A percentile compares a stretch with the other conserved stretches of the same genome.
Evolutionary conservation across 2,888 invertebrate species (phyloP).

Genomic region (Belgica antarctica): DNA sequence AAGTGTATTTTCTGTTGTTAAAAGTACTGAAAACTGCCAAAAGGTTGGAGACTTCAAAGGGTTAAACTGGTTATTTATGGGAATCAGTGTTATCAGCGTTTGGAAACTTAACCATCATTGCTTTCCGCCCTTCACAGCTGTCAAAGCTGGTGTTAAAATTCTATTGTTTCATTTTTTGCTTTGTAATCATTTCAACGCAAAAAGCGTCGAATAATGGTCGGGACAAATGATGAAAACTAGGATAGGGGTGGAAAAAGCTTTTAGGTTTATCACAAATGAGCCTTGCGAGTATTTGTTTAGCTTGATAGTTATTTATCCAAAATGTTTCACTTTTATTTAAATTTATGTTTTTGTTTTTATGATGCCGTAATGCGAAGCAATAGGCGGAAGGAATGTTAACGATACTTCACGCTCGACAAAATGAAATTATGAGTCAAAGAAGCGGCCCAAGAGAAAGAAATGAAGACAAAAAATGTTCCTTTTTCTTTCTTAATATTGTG

Average conservation of each 20-base stretch:
- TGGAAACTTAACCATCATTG: no score
- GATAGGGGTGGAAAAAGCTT: no score
- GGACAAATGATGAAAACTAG: neutral
- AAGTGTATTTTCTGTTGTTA: no score
- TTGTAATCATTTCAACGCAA: neutral
- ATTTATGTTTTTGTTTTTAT: constrained; percentile 19
- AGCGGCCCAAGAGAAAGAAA: constrained; percentile 2
- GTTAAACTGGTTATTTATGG: no score
- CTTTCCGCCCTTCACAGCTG: no score
- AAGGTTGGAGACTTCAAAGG: no score
- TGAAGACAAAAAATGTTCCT: neutral
- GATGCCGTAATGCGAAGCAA: neutral
- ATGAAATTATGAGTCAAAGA: constrained; percentile 17
- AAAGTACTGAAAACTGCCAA: no score
- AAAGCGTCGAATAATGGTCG: constrained; percentile 2
- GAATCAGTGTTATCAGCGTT: no score
- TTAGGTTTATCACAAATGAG: neutral
- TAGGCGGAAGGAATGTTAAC: neutral
- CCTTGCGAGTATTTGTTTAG: neutral
- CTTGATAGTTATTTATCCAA: neutral
- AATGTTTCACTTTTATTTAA: constrained; percentile 20
- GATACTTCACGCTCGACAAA: constrained; percentile 3
- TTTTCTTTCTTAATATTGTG: constrained; percentile 7
- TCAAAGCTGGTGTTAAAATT: no score
- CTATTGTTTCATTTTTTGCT: neutral